Conservation (phyloP, 2,113 vertebrate genomes). For the Ophiodon elongatus region DNA sequence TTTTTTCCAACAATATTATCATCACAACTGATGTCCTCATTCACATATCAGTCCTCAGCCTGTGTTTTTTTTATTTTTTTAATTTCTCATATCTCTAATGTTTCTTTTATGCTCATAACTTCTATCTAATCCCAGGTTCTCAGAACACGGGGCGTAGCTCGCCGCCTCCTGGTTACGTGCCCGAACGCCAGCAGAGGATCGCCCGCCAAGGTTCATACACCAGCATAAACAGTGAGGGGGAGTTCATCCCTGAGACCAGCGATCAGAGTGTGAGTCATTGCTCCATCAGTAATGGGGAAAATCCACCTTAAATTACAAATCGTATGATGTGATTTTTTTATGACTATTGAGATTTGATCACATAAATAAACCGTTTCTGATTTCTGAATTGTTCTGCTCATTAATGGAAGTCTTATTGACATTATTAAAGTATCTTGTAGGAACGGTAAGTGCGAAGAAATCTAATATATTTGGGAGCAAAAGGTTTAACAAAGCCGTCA, state of each 20-base stretch:
- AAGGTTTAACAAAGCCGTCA: not conserved
- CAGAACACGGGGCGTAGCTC: constrained; percentile 95
- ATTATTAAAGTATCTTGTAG: not conserved
- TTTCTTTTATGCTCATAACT: constrained; percentile 3
- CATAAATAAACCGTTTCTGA: constrained; percentile 2
- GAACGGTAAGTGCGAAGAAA: not conserved
- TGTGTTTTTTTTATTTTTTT: not conserved
- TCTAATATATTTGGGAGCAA: not conserved
- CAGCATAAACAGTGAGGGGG: constrained; percentile 97
- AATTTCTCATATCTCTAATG: not conserved
- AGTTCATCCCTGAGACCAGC: constrained; percentile 96
- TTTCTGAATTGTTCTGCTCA: not conserved
- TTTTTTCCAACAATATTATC: not conserved
- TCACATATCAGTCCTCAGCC: not conserved
- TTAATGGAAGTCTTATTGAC: not conserved
- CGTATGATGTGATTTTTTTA: not conserved
- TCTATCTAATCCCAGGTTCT: constrained; percentile 84
- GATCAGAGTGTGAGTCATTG: constrained; percentile 93
- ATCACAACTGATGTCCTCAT: not conserved
- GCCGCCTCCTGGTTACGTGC: constrained; percentile 95
- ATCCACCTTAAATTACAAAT: constrained; percentile 6
- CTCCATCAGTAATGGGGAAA: constrained; percentile 15
- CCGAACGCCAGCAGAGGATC: constrained; percentile 94
- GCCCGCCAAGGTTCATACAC: constrained; percentile 97
- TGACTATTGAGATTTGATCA: constrained; percentile 2